Evolutionary conservation across 2,888 invertebrate genomes (phyloP), one percentile per base, ranked within the genome.

Genomic region (Leucoma salicis): DNA sequence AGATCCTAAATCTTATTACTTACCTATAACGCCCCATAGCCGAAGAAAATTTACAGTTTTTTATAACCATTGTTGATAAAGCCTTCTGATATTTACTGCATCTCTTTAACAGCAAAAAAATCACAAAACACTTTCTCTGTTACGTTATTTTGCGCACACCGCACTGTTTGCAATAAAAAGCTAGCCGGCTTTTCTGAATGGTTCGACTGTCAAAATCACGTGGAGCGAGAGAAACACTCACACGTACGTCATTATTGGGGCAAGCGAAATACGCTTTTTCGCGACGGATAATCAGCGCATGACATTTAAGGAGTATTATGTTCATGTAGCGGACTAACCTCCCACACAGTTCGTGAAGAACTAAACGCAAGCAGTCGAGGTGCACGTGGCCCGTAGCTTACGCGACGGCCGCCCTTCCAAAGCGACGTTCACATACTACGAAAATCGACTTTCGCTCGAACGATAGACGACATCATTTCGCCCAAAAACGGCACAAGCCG

Each of bases 331-430:
- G 78, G 82, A 86, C 87, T 86, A 84, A 78, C 87, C 88, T 86
- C 87, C 84, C 80, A 88, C 87, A 87, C 84, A 79, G 87, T 85
- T 87, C 79, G 86, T 80, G 86, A 87, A 87, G 87, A 89, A 89
- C 88, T 79, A 79, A 79, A 78, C 87, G 87, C 85, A 86, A 88
- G 83, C 86, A 82, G 78, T 81, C 76, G 82, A 77, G 74, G 75
- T 79, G 86, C 88, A 89, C 88, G 88, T 89, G 88, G 87, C 75
- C 65, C 73, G 78, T 78, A 82, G 85, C 87, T 84, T 86, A 86
- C 82, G 79, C 82, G 81, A 77, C 86, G 83, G 72, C 81, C 85
- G 86, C 87, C 86, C 87, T 85, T 80, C 86, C 82, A 81, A 78
- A 82, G 78, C 74, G 78, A 47, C 68, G 66, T 67, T 54, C 65